A percentile compares a stretch with the other conserved stretches of the same genome.
phyloP scores from a whole-genome alignment of 2,113 vertebrate genomes.

The Xenopus borealis region DNA sequence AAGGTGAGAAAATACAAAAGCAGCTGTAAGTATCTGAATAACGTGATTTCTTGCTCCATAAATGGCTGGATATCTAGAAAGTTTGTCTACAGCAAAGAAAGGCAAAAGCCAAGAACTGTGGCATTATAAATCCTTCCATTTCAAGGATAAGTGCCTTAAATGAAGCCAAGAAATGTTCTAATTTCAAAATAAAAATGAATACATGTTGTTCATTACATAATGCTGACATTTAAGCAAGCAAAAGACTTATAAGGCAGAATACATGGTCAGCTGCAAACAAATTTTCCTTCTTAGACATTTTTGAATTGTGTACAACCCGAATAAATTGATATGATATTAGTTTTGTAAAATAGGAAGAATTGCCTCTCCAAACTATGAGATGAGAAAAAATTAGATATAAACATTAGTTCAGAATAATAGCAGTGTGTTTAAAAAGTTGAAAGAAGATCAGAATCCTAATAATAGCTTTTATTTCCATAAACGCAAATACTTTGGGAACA shows the following conservation, averaged over 20 bases:
- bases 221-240: slow-evolving; percentile 32
- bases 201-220: slow-evolving; percentile 34
- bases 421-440: too few species aligned
- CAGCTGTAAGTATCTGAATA: slow-evolving; percentile 44
- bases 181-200: slow-evolving; percentile 41
- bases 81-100: slow-evolving; percentile 54
- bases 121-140: slow-evolving; percentile 60
- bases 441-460: too few species aligned
- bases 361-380: too few species aligned
- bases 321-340: too few species aligned
- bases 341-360: too few species aligned
- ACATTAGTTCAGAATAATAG: too few species aligned
- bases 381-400: too few species aligned
- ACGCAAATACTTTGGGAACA: too few species aligned
- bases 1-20: not conserved
- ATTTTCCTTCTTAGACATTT: too few species aligned
- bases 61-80: slow-evolving; percentile 64
- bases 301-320: too few species aligned
- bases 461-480: too few species aligned
- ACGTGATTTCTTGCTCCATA: slow-evolving; percentile 67
- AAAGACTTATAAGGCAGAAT: slow-evolving; percentile 37
- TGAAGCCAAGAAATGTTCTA: slow-evolving; percentile 36
- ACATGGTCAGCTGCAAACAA: not conserved
- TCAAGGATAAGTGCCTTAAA: slow-evolving; percentile 57
- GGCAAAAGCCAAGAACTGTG: slow-evolving; percentile 48